phyloP scores from a whole-genome alignment of 2,888 invertebrate species.

The Agriotes lineatus region DNA sequence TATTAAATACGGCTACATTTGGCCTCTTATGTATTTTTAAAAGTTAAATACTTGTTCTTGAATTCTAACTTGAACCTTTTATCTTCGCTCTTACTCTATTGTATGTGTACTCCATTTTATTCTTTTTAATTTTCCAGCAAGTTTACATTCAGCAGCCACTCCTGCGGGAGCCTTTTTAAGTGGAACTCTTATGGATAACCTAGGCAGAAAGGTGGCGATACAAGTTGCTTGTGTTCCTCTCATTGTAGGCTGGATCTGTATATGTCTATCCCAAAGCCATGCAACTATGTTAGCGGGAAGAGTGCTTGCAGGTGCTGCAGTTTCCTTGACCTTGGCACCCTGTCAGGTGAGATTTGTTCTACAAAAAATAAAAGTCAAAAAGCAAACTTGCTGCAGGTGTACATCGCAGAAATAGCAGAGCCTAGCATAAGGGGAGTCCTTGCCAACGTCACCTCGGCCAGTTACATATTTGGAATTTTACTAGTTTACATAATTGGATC shows the following conservation, averaged over 20 bases:
- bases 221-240: constrained; percentile 76
- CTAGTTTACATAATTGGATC: constrained; percentile 80
- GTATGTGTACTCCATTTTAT: too few relatives aligned
- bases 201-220: constrained; percentile 76
- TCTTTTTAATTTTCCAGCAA: constrained; percentile 7
- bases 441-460: constrained; percentile 79
- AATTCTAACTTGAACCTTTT: too few relatives aligned
- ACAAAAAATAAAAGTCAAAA: too few relatives aligned
- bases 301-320: constrained; percentile 78
- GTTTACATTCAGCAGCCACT: constrained; percentile 78
- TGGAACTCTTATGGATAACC: constrained; percentile 77
- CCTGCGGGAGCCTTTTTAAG: constrained; percentile 80
- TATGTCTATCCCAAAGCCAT: constrained; percentile 70
- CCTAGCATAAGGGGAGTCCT: constrained; percentile 78
- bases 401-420: constrained; percentile 82
- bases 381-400: too few relatives aligned
- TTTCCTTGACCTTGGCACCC: constrained; percentile 80
- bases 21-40: too few relatives aligned
- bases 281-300: constrained; percentile 74
- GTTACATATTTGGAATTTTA: constrained; percentile 81
- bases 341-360: constrained; percentile 77
- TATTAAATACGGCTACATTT: too few relatives aligned
- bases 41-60: too few relatives aligned
- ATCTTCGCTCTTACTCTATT: too few relatives aligned
- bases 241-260: constrained; percentile 76